Evolutionary conservation across 1,140 invertebrate genomes (phyloP).

Genomic region (Drosophila nikananu): DNA sequence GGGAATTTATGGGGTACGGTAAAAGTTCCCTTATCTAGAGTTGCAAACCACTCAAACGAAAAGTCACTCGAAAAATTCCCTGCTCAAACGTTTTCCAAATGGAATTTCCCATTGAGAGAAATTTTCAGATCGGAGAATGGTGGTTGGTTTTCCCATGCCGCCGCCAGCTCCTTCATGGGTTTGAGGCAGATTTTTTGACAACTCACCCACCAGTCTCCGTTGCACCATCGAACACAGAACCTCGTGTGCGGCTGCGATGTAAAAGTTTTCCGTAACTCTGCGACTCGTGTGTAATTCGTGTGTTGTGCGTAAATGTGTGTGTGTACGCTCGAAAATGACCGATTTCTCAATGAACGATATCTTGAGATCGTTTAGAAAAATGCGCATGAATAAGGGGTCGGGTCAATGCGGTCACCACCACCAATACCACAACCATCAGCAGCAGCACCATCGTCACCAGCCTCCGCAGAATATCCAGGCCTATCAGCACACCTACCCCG

Average conservation of each 20-base stretch:
- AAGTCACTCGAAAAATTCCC: slow-evolving; percentile 55
- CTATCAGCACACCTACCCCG: slow-evolving; percentile 31
- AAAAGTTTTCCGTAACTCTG: slow-evolving; percentile 18
- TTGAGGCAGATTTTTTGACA: slow-evolving; percentile 67
- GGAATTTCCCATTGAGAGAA: slow-evolving; percentile 42
- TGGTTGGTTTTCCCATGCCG: slow-evolving; percentile 62
- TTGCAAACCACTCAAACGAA: slow-evolving; percentile 36
- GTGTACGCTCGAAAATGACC: slow-evolving; percentile 61
- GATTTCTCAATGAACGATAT: slow-evolving; percentile 79
- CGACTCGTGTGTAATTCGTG: slow-evolving; percentile 12
- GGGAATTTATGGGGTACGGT: slow-evolving; percentile 5
- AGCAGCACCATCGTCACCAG: slow-evolving; percentile 26
- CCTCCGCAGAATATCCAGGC: slow-evolving; percentile 40
- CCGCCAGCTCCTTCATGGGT: slow-evolving; percentile 40
- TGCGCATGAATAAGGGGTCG: slow-evolving; percentile 73
- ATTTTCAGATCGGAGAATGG: slow-evolving; percentile 68
- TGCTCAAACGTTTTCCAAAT: slow-evolving; percentile 57
- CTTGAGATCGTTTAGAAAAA: slow-evolving; percentile 80
- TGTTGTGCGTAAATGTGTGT: slow-evolving; percentile 28
- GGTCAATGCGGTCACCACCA: slow-evolving; percentile 59
- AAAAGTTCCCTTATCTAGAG: slow-evolving; percentile 5
- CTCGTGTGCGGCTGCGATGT: slow-evolving; percentile 68
- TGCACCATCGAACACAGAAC: slow-evolving; percentile 72
- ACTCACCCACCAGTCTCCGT: slow-evolving; percentile 81
- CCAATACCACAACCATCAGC: slow-evolving; percentile 41